Percentiles rank a stretch among this genome's conserved stretches.
phyloP scores from a whole-genome alignment of 2,888 invertebrate species.

The Pecten maximus region DNA sequence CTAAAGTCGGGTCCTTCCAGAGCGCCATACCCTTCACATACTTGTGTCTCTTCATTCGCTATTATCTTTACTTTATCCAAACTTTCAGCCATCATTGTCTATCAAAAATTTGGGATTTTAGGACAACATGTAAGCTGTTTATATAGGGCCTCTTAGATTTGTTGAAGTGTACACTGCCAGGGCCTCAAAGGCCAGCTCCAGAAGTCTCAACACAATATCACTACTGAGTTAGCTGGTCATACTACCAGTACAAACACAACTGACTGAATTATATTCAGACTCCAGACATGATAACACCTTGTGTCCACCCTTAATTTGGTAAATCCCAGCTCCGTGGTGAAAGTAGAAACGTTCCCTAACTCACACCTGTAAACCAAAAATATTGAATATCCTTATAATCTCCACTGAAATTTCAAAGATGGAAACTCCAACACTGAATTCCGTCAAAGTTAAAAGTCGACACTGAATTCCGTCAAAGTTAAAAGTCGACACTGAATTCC shows the following conservation, averaged over 20 bases:
- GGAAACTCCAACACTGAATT: neutral
- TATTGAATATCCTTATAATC: neutral
- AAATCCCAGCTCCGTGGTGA: neutral
- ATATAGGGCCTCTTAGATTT: too few relatives aligned
- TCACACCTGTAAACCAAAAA: constrained; percentile 2
- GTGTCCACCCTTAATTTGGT: neutral
- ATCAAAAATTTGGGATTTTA: neutral
- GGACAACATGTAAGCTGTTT: neutral
- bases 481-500: too few relatives aligned
- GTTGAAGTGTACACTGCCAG: neutral
- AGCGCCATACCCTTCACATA: constrained; percentile 42
- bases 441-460: too few relatives aligned
- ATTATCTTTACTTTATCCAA: constrained; percentile 45
- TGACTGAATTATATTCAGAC: neutral
- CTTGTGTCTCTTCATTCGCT: constrained; percentile 40
- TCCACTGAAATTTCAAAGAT: neutral
- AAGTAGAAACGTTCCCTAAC: neutral
- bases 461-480: too few relatives aligned
- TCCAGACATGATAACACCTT: neutral
- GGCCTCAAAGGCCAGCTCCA: neutral
- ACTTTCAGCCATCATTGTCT: constrained; percentile 35
- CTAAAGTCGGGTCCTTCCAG: constrained; percentile 56
- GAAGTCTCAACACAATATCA: too few relatives aligned
- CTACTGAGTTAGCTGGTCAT: neutral
- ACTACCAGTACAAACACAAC: neutral